Percentiles rank a stretch among this genome's conserved stretches.
phyloP scores from a whole-genome alignment of 1,140 invertebrate species.

The Teleogryllus occipitalis region DNA sequence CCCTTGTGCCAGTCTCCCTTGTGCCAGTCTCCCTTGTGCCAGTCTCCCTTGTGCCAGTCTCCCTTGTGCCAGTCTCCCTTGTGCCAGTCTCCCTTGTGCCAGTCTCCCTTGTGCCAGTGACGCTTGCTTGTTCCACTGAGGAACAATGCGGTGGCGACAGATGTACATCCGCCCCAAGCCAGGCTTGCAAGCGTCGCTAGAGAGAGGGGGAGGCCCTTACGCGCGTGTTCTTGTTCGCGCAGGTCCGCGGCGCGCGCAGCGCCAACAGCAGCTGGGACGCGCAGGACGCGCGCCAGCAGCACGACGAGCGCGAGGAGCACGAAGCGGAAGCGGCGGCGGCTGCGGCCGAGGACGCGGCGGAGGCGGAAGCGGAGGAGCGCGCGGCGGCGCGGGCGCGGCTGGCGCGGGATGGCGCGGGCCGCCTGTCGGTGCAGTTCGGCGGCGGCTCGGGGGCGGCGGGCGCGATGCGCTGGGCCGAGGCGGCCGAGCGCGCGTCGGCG shows the following conservation, averaged over 20 bases:
- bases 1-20: too few species aligned
- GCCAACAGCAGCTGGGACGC: conserved; percentile 80
- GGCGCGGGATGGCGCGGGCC: conserved; percentile 53
- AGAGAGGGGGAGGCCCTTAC: conserved; percentile 40
- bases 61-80: too few species aligned
- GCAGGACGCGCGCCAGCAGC: conserved; percentile 72
- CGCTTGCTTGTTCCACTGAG: too few species aligned
- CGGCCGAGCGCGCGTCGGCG: conserved; percentile 56
- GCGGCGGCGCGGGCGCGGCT: conserved; percentile 28
- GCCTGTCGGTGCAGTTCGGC: conserved; percentile 85
- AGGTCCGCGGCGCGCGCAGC: conserved; percentile 36
- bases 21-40: too few species aligned
- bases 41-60: too few species aligned
- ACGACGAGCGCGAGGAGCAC: conserved; percentile 44
- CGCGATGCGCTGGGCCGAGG: conserved; percentile 69
- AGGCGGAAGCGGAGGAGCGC: conserved; percentile 19
- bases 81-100: too few species aligned
- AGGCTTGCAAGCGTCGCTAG: not conserved
- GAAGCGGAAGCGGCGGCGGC: conserved; percentile 58
- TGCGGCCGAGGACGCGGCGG: not conserved
- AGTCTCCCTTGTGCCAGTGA: too few species aligned
- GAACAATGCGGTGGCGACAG: too few species aligned
- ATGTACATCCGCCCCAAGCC: too few species aligned
- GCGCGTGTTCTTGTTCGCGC: conserved; percentile 54
- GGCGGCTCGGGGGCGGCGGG: conserved; percentile 52